Evolutionary conservation across 2,888 invertebrate species (phyloP).

Genomic region (Drosophila aldrichi): DNA sequence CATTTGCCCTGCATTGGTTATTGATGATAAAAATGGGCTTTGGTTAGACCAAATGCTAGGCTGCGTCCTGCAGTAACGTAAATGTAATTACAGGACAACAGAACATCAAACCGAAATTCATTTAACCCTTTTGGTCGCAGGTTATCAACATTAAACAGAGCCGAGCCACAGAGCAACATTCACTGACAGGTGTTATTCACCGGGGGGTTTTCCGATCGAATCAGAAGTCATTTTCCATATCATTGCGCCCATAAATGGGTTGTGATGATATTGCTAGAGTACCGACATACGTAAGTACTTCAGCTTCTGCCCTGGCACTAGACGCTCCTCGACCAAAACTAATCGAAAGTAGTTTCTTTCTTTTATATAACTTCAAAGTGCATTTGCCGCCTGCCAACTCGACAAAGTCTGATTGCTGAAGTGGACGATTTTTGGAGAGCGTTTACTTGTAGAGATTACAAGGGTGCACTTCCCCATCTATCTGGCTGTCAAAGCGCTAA

Average conservation of each 20-base stretch:
- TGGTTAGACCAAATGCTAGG: constrained; percentile 11
- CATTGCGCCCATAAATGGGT: constrained; percentile 26
- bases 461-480: constrained; percentile 41
- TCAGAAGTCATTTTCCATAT: constrained; percentile 39
- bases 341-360: constrained; percentile 41
- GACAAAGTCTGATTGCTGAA: constrained; percentile 37
- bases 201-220: constrained; percentile 9
- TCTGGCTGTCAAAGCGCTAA: constrained; percentile 26
- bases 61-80: constrained; percentile 15
- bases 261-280: constrained; percentile 32
- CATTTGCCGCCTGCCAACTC: constrained; percentile 45
- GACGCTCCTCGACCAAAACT: constrained; percentile 17
- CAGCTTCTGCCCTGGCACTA: constrained; percentile 19
- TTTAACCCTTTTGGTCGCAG: constrained; percentile 42
- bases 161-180: not conserved
- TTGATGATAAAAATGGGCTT: constrained; percentile 55
- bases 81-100: constrained; percentile 47
- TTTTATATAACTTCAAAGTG: constrained; percentile 58
- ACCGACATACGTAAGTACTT: constrained; percentile 49
- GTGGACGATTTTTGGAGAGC: constrained; percentile 44
- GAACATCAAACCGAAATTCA: not conserved
- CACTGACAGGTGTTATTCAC: constrained; percentile 46
- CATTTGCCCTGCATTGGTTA: constrained; percentile 49
- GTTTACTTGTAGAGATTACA: constrained; percentile 48
- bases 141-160: constrained; percentile 37